These are phyloP conservation scores for Malthinus seriepunctatus DNA, from an alignment of 2,888 invertebrate genomes.

Conservation along the genomic window DNA sequence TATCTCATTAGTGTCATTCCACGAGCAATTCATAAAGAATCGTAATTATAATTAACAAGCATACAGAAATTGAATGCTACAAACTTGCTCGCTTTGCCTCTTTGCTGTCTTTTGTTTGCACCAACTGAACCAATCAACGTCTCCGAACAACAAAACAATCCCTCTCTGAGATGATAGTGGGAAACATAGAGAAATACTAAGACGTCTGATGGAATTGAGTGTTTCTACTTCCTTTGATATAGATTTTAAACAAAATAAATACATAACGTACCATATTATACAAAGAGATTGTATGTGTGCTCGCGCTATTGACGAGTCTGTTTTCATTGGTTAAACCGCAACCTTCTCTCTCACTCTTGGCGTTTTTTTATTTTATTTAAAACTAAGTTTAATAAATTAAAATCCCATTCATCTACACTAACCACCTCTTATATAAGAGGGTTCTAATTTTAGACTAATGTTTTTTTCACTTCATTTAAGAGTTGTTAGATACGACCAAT, in stretches of 20 bases:
- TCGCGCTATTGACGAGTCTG: slow-evolving; percentile 33
- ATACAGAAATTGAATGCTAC: slow-evolving; percentile 30
- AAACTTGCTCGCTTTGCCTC: slow-evolving; percentile 40
- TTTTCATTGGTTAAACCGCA: slow-evolving; percentile 20
- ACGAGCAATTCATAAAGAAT: slow-evolving; percentile 39
- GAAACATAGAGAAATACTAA: slow-evolving; percentile 35
- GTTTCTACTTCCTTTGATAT: slow-evolving; percentile 39
- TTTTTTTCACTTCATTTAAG: too few relatives aligned
- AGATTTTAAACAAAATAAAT: slow-evolving; percentile 45
- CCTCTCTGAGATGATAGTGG: slow-evolving; percentile 36
- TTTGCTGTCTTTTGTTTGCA: slow-evolving; percentile 43
- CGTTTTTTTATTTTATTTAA: too few relatives aligned
- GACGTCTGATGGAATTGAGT: slow-evolving; percentile 45
- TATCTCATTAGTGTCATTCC: slow-evolving; percentile 41
- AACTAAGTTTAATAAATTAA: too few relatives aligned
- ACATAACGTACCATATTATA: slow-evolving; percentile 35
- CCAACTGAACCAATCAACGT: slow-evolving; percentile 46
- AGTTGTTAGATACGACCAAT: too few relatives aligned
- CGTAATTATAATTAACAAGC: slow-evolving; percentile 42
- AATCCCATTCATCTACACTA: too few relatives aligned
- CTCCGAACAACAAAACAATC: slow-evolving; percentile 38
- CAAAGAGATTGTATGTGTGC: slow-evolving; percentile 39
- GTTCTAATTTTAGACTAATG: too few relatives aligned
- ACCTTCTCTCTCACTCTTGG: too few relatives aligned
- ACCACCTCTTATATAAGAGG: too few relatives aligned